phyloP scores from a whole-genome alignment of 1,140 invertebrate species.

The Anastrepha ludens region DNA sequence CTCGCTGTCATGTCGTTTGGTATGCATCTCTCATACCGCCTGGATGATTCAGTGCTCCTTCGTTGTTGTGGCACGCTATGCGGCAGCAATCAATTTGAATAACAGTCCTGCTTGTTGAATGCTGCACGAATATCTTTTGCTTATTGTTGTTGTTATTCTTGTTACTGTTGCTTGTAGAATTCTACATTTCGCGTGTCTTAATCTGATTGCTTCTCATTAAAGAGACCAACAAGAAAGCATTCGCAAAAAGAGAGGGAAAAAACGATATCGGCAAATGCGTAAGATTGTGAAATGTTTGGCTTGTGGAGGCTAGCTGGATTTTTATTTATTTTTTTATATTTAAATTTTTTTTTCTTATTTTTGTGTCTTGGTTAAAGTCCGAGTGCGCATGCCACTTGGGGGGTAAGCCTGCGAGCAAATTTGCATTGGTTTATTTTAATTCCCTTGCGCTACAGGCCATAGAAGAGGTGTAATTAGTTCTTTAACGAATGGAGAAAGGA shows the following conservation, averaged over 20 bases:
- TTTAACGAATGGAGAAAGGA: background rate
- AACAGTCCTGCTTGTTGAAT: conserved; percentile 43
- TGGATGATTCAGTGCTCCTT: conserved; percentile 46
- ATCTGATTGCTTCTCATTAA: conserved; percentile 52
- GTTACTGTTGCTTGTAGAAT: conserved; percentile 27
- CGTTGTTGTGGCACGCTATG: conserved; percentile 49
- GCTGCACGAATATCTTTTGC: conserved; percentile 19
- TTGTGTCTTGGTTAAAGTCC: background rate
- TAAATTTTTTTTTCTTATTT: background rate
- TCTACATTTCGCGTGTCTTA: conserved; percentile 46
- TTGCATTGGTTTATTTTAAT: conserved; percentile 29
- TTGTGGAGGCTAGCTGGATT: background rate
- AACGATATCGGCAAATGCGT: conserved; percentile 36
- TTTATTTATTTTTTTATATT: background rate
- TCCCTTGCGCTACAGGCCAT: background rate
- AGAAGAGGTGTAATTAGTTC: background rate
- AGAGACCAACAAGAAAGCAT: conserved; percentile 12
- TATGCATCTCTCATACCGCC: conserved; percentile 15
- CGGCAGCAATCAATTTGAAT: conserved; percentile 44
- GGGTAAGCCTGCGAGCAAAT: background rate
- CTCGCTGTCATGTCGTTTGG: background rate
- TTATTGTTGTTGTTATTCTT: background rate
- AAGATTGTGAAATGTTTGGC: conserved; percentile 48
- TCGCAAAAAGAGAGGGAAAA: background rate
- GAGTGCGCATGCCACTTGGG: conserved; percentile 43